These are phyloP conservation scores for Sipha flava DNA, from an alignment of 1,140 invertebrate species.

Conservation along the genomic window DNA sequence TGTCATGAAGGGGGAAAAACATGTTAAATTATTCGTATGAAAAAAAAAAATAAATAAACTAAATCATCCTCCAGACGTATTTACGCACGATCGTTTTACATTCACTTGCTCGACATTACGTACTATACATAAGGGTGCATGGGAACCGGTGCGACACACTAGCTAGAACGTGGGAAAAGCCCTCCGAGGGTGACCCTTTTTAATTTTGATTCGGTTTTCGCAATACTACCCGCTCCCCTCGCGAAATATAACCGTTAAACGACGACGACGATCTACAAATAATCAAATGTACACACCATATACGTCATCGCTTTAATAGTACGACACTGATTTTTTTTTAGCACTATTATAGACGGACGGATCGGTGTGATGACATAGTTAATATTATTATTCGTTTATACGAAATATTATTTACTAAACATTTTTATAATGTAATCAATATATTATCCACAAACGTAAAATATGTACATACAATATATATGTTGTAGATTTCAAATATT, in stretches of 20 bases:
- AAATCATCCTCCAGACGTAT: no score
- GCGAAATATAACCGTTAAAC: not conserved
- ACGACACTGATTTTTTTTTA: not conserved
- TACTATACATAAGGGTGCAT: not conserved
- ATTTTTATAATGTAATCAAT: no score
- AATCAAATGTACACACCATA: not conserved
- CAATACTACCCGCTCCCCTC: not conserved
- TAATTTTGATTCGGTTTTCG: not conserved
- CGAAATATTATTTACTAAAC: no score
- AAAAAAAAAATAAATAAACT: no score
- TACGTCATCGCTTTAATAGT: slow-evolving; percentile 1
- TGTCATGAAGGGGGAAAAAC: no score
- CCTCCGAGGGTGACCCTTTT: not conserved
- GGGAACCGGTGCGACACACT: not conserved
- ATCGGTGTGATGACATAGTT: not conserved
- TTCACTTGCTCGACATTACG: not conserved
- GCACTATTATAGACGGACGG: not conserved
- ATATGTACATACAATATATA: no score
- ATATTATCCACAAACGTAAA: no score
- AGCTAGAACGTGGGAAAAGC: not conserved
- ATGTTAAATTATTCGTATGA: no score
- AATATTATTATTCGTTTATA: no score
- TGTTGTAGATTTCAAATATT: no score
- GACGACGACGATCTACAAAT: no score
- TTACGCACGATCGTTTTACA: not conserved